Base-by-base conservation (phyloP, 2,797 vertebrate species). In the Semotilus atromaculatus region DNA sequence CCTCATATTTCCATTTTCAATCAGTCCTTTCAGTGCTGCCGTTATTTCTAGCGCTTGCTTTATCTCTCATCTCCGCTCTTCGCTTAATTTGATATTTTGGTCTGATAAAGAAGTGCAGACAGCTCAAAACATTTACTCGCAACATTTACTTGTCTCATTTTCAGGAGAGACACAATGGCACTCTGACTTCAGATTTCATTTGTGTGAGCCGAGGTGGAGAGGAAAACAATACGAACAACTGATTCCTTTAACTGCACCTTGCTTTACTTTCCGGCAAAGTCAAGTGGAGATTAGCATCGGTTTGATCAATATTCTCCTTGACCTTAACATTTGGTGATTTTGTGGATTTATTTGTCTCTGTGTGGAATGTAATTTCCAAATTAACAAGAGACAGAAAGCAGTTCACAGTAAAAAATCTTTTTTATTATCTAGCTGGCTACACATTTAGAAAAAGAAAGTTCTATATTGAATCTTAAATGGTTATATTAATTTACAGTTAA, bases 71-170 rank as follows among this genome's bases (percentile, higher is more conserved):
- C 91, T 14, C 91, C 93, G 94, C 93, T 93, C 94, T 95, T 92
- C 85, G 88, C 91, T 66, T 95, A 93, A 94, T 95, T 95, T 94
- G 94, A 95, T 95, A 91, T 93, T 94, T 93, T 91, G 80, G 90
- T 90, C 90, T 90, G 94, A 95, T 95, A 93, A 89, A 93, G 94
- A 90, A 53, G 89, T 89, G 85, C 87, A 81, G 80, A 75, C 67
- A 90, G 89, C 92, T 92, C 91, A 87, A 66, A 83, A 90, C 91
- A 89, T 89, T 82, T 78, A 90, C 90, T 93, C 86, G 84, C 68
- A 90, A 91, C 87, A 86, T 83, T 85, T 76, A 76, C 91, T 70
- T 89, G 88, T 88, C 83, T 83, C 68, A 58, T 83, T 84, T 80
- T 48, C 81, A 88, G 89, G 88, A 89, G 29, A 76, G 74, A 90